A percentile compares a stretch with the other conserved stretches of the same genome.
These are phyloP conservation scores for Ectemnius cavifrons DNA, from an alignment of 2,888 invertebrate species.

Conservation along the genomic window DNA sequence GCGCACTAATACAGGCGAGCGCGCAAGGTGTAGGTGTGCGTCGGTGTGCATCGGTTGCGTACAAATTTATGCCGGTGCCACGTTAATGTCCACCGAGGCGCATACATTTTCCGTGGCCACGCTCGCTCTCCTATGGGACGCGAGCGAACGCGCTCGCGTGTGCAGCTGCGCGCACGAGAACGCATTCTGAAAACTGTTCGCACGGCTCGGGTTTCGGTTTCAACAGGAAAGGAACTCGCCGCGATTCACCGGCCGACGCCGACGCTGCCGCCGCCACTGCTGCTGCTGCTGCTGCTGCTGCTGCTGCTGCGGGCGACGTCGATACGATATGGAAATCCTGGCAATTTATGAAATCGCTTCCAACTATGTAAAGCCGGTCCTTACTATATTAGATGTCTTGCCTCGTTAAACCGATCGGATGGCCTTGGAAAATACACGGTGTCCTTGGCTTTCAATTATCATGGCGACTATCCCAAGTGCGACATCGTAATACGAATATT, in stretches of 20 bases:
- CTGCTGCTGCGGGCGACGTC: not conserved
- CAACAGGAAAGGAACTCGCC: not conserved
- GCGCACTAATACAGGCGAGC: slow-evolving; percentile 8
- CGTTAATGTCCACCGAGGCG: slow-evolving; percentile 65
- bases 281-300: not conserved
- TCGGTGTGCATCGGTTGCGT: slow-evolving; percentile 59
- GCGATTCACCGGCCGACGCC: not conserved
- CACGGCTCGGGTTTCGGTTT: slow-evolving; percentile 26
- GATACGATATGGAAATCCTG: not conserved
- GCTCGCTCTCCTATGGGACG: slow-evolving; percentile 10
- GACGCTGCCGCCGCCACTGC: not conserved
- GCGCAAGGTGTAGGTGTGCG: slow-evolving; percentile 12
- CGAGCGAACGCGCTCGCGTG: slow-evolving; percentile 11
- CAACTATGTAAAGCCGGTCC: too few relatives aligned
- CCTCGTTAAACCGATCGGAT: too few relatives aligned
- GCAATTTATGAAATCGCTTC: not conserved
- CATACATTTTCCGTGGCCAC: slow-evolving; percentile 56
- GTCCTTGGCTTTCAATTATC: too few relatives aligned
- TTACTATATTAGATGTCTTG: too few relatives aligned
- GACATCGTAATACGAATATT: too few relatives aligned
- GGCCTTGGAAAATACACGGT: too few relatives aligned
- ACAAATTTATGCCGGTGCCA: slow-evolving; percentile 70
- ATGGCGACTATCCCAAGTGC: too few relatives aligned
- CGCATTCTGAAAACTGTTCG: slow-evolving; percentile 3
- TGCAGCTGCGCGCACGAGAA: slow-evolving; percentile 22